Base-by-base conservation (phyloP, 2,797 vertebrate species). In the Esox lucius region DNA sequence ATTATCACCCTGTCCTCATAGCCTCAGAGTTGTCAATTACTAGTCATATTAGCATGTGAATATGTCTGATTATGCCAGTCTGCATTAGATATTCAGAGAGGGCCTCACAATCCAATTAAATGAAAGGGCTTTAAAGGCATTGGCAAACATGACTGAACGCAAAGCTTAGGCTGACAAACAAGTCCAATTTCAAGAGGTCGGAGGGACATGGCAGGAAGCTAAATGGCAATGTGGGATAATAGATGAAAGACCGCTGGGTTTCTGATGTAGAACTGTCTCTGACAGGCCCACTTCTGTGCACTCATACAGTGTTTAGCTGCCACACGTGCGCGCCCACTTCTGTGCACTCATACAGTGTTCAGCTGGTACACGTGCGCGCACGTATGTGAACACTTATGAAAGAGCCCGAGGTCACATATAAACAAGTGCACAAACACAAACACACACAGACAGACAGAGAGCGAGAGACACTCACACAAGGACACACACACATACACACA, bases 101-200 rank as follows among this genome's bases (percentile, higher is more conserved):
- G 85, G 87, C 82, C 89, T 91, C 87, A 88, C 90, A 87, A 91
- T 93, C 90, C 91, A 91, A 92, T 91, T 92, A 92, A 92, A 92
- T 81, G 89, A 88, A 87, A 91, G 90, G 91, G 87, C 87, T 91
- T 89, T 89, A 90, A 92, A 92, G 91, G 88, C 87, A 85, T 89
- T 77, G 86, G 92, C 91, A 94, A 92, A 93, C 90, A 92, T 84
- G 90, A 89, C 88, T 85, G 88, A 92, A 93, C 86, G 87, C 91
- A 86, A 87, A 90, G 91, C 90, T 91, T 90, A 91, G 88, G 86
- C 91, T 89, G 90, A 92, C 92, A 93, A 93, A 93, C 90, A 93
- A 90, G 92, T 87, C 85, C 91, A 92, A 91, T 91, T 91, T 88
- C 86, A 86, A 82, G 78, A 78, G 90, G 87, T 88, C 88, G 84